phyloP scores from a whole-genome alignment of 1,140 invertebrate genomes.

The Lepidurus couesii region DNA sequence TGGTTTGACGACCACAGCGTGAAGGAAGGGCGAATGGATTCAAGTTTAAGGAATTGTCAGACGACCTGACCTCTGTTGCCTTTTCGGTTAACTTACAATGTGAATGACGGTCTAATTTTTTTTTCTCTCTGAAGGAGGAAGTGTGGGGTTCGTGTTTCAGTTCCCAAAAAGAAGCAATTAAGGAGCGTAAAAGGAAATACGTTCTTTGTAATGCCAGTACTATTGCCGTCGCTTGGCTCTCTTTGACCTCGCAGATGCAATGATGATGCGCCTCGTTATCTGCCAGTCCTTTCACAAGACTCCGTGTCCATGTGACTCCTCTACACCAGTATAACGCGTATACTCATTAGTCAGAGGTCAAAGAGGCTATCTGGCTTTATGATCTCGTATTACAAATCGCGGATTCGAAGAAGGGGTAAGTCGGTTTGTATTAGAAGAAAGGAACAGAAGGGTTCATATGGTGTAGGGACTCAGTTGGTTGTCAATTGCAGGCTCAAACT shows the following conservation, averaged over 20 bases:
- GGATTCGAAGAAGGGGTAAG: background rate
- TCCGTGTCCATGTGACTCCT: background rate
- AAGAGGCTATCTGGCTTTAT: background rate
- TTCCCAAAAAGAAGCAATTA: no score
- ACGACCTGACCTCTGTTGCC: no score
- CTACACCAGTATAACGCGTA: background rate
- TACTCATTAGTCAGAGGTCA: slow-evolving; percentile 16
- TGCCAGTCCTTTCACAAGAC: background rate
- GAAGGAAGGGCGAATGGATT: no score
- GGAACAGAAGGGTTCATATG: background rate
- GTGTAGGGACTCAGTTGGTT: background rate
- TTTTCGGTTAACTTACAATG: no score
- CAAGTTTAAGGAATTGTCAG: no score
- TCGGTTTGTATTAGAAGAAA: background rate
- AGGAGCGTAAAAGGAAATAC: no score
- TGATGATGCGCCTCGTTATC: slow-evolving; percentile 3
- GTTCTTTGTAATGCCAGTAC: background rate
- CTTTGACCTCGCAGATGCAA: background rate
- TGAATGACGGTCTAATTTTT: no score
- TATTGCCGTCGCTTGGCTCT: background rate
- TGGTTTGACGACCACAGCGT: no score
- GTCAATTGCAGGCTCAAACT: background rate
- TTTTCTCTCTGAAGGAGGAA: no score
- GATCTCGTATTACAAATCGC: slow-evolving; percentile 1
- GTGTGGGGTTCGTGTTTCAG: no score